Percentiles rank a stretch among this genome's conserved stretches.
phyloP scores from a whole-genome alignment of 2,113 vertebrate species.

The Myotis davidii region DNA sequence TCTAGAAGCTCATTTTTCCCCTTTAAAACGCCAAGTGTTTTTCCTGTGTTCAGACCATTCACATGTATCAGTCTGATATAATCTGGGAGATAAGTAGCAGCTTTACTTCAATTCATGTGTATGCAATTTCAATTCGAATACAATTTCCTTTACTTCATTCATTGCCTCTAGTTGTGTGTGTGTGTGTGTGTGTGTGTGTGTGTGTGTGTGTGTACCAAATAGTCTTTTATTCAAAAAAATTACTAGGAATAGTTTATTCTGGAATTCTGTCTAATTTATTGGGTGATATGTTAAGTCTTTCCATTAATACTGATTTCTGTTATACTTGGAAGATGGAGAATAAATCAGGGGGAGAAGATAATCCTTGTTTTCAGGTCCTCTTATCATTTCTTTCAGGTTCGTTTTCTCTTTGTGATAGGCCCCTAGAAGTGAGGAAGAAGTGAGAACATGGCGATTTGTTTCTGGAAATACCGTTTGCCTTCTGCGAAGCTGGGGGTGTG shows the following conservation, averaged over 20 bases:
- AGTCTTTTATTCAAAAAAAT: constrained; percentile 13
- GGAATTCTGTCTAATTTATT: constrained; percentile 8
- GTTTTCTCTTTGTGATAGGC: background rate
- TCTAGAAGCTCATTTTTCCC: background rate
- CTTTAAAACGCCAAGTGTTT: background rate
- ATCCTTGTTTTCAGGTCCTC: background rate
- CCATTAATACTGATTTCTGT: background rate
- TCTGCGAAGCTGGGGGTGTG: too few species aligned
- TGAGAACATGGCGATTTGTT: background rate
- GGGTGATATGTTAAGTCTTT: background rate
- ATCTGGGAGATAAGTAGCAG: background rate
- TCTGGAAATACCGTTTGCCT: too few species aligned
- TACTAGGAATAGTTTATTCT: background rate
- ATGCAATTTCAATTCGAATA: constrained; percentile 4
- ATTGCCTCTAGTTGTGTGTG: background rate
- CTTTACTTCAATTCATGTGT: background rate
- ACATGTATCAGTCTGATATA: background rate
- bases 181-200: too few species aligned
- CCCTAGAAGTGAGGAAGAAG: background rate
- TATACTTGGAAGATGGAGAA: background rate
- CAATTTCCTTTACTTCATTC: constrained; percentile 10
- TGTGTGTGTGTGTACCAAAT: background rate
- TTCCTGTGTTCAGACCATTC: background rate
- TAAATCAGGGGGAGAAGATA: background rate
- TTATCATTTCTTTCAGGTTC: background rate